phyloP scores from a whole-genome alignment of 2,888 invertebrate genomes.

The Idaea aversata region DNA sequence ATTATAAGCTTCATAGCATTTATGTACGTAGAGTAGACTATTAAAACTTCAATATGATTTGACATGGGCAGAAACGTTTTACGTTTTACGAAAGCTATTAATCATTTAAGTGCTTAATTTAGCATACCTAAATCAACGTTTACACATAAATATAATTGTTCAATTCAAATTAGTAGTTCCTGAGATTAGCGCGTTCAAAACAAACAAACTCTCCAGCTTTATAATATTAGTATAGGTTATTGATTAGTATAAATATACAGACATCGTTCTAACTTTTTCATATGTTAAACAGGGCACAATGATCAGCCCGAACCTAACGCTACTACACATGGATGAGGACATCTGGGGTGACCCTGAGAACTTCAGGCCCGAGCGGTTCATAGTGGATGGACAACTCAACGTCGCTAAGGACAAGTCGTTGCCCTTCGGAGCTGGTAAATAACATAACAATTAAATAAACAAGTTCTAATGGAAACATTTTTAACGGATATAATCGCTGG shows the following conservation, averaged over 20 bases:
- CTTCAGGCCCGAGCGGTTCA: conserved; percentile 84
- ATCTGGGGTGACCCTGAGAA: conserved; percentile 84
- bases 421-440: conserved; percentile 84
- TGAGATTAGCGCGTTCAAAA: too few species aligned
- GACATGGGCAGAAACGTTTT: too few species aligned
- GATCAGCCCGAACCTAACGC: conserved; percentile 76
- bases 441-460: not conserved
- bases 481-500: too few species aligned
- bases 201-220: too few species aligned
- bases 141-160: too few species aligned
- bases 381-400: conserved; percentile 76
- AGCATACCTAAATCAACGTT: too few species aligned
- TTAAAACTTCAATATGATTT: too few species aligned
- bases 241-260: not conserved
- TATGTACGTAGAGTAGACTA: not conserved
- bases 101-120: too few species aligned
- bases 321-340: conserved; percentile 78
- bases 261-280: conserved; percentile 1
- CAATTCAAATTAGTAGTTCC: too few species aligned
- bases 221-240: too few species aligned
- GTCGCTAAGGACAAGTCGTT: conserved; percentile 80
- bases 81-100: too few species aligned
- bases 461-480: too few species aligned
- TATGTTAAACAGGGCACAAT: conserved; percentile 64
- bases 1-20: not conserved